A percentile compares a stretch with the other conserved stretches of the same genome.
Conservation (phyloP, 2,113 vertebrate genomes). For the Pampusana beccarii region DNA sequence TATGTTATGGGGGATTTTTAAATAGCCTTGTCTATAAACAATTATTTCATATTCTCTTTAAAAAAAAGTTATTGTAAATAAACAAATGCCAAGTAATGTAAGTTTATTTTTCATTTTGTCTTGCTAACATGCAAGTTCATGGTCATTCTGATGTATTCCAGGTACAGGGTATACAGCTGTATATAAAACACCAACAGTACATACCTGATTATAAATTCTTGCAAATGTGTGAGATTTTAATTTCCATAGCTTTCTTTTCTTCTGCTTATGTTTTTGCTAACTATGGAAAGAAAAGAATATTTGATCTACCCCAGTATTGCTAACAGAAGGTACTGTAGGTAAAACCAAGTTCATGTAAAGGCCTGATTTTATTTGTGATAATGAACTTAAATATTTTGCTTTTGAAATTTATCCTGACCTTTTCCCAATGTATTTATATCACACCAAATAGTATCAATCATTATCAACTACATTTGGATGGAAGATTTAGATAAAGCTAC, state of each 20-base stretch:
- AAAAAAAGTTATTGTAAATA: neutral
- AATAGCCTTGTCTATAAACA: neutral
- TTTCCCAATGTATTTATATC: neutral
- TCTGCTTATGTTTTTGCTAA: neutral
- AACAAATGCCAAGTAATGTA: neutral
- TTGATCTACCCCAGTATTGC: neutral
- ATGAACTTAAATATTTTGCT: neutral
- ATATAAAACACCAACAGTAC: neutral
- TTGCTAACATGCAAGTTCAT: neutral
- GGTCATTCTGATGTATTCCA: neutral
- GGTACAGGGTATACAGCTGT: neutral
- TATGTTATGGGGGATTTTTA: accelerated
- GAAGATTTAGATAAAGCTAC: neutral
- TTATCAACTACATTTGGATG: neutral
- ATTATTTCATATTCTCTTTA: neutral
- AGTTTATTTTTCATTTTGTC: neutral
- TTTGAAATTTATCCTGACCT: neutral
- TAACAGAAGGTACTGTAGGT: neutral
- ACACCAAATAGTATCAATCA: neutral
- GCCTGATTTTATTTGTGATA: neutral
- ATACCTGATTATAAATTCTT: neutral
- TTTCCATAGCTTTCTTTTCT: neutral
- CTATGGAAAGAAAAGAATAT: neutral
- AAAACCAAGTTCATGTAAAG: neutral
- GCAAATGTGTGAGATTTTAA: neutral